Base-by-base conservation (phyloP, 1,140 invertebrate species). In the Plectus sambesii region DNA sequence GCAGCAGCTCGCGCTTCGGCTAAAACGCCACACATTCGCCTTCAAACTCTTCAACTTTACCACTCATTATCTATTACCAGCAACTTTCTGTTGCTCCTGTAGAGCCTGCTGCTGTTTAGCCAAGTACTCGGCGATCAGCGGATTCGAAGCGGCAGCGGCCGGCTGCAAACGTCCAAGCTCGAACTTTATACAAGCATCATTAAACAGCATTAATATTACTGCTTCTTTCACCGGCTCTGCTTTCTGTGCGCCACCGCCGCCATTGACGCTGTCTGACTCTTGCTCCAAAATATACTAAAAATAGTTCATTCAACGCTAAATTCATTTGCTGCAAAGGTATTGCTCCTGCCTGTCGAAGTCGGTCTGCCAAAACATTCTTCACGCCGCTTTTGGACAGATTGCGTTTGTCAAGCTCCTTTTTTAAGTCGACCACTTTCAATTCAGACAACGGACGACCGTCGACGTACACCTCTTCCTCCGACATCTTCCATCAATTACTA, bases 271-370 rank as follows among this genome's bases (percentile, higher is more conserved):
- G n/a, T n/a, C n/a, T n/a, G n/a, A n/a, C n/a, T n/a, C n/a, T n/a
- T n/a, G n/a, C n/a, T n/a, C n/a, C n/a, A n/a, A n/a, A n/a, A n/a
- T n/a, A n/a, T n/a, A n/a, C n/a, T n/a, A n/a, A n/a, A n/a, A n/a
- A n/a, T n/a, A 33, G 30, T 33, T 17, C 12, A 33, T 33, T 17
- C 17, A 33, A 12, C 30, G 30, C 12, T 12, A 33, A 33, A 17
- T 33, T 33, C 30, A 33, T 33, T 12, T 33, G 12, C 17, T 33
- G 30, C 12, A 33, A 33, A 62, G n/a, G n/a, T n/a, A n/a, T 56
- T 52, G n/a, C n/a, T n/a, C n/a, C n/a, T 61, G 72, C 72, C 53
- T 67, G 62, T 66, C 63, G 69, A 15, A 73, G 59, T 40, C 70
- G 55, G 24, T 71, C 69, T 8, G 63, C 53, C 8, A 73, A 48